phyloP scores from a whole-genome alignment of 2,113 vertebrate genomes.

The Ophthalmolycus amberensis region DNA sequence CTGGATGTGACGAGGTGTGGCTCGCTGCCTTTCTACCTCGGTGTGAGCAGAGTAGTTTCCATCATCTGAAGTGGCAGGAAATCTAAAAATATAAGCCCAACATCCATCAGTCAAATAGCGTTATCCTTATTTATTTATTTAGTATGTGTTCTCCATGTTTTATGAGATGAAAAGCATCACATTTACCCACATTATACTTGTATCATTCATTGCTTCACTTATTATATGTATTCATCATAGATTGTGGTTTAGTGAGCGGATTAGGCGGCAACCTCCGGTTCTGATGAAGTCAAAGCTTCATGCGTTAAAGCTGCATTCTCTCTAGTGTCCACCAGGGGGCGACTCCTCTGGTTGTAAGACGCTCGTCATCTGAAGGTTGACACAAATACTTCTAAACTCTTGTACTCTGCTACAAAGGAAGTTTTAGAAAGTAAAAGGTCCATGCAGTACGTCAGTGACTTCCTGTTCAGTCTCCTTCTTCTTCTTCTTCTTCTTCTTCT shows the following conservation, averaged over 20 bases:
- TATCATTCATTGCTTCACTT: neutral
- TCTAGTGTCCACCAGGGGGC: neutral
- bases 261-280: neutral
- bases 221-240: neutral
- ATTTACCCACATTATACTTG: neutral
- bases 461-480: neutral
- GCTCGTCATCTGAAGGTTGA: too few relatives aligned
- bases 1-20: conserved; percentile 50
- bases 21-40: conserved; percentile 5
- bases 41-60: neutral
- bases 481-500: too few relatives aligned
- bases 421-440: neutral
- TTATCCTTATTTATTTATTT: too few relatives aligned
- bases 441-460: neutral
- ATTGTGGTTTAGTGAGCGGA: neutral
- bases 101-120: neutral
- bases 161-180: neutral
- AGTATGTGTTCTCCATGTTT: neutral
- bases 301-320: neutral
- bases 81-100: conserved; percentile 43
- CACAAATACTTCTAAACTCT: too few relatives aligned
- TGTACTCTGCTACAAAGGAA: neutral
- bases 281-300: too few relatives aligned
- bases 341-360: neutral
- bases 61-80: conserved; percentile 23